phyloP scores from a whole-genome alignment of 2,113 vertebrate species.

The Lepisosteus oculatus region DNA sequence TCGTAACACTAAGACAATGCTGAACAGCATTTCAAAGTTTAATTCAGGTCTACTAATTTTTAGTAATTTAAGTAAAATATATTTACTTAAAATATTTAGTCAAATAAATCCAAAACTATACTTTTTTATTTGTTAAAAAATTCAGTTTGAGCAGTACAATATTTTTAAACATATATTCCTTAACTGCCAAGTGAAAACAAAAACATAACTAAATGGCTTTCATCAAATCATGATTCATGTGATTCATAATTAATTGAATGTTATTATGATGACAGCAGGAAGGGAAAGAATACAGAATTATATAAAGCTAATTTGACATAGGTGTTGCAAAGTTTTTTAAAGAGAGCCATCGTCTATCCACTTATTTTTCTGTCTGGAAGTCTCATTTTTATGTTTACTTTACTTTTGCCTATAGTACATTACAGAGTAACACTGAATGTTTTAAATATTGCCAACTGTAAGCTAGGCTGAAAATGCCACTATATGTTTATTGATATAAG shows the following conservation, averaged over 20 bases:
- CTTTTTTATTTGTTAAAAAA: no score
- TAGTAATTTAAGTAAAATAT: no score
- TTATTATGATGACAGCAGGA: background rate
- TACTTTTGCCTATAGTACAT: slow-evolving; percentile 1
- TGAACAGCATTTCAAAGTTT: no score
- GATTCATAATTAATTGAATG: background rate
- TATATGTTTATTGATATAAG: slow-evolving; percentile 6
- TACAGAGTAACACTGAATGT: background rate
- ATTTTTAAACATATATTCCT: background rate
- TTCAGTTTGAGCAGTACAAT: no score
- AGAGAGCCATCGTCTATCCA: background rate
- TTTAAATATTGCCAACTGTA: background rate
- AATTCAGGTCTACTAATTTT: no score
- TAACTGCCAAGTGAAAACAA: background rate
- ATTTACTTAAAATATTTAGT: no score
- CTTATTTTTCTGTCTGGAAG: background rate
- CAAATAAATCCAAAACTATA: no score
- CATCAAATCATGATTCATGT: background rate
- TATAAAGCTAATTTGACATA: background rate
- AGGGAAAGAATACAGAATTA: background rate
- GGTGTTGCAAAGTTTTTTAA: background rate
- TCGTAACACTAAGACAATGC: no score
- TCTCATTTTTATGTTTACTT: background rate
- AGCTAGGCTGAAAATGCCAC: background rate
- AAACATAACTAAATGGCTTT: background rate